Evolutionary conservation across 2,888 invertebrate genomes (phyloP).

Genomic region (Agrotis clavis): DNA sequence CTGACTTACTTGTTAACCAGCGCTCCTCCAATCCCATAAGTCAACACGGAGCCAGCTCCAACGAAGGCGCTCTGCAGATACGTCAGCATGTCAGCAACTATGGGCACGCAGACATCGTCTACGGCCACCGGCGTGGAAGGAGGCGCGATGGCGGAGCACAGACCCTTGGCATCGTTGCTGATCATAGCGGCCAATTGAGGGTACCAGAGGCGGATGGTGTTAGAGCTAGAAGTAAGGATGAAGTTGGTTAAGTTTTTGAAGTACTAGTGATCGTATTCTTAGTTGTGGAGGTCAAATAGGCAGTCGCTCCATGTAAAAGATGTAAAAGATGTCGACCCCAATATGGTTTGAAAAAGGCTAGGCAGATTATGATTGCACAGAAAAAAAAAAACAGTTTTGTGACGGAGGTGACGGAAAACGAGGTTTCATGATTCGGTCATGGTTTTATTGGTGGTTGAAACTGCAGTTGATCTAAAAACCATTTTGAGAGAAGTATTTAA

Average conservation of each 20-base stretch:
- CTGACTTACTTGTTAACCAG: constrained; percentile 80
- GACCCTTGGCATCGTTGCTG: constrained; percentile 74
- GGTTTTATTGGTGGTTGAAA: no score
- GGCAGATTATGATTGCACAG: no score
- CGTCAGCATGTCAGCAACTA: constrained; percentile 91
- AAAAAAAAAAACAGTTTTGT: no score
- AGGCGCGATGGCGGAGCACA: constrained; percentile 84
- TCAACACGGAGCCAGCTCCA: constrained; percentile 91
- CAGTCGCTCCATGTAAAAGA: no score
- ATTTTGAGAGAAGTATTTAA: not conserved
- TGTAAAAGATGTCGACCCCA: no score
- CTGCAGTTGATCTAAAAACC: not conserved
- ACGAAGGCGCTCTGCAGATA: constrained; percentile 94
- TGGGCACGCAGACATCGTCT: constrained; percentile 75
- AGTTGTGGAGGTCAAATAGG: no score
- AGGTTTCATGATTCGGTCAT: no score
- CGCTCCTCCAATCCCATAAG: constrained; percentile 91
- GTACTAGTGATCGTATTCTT: no score
- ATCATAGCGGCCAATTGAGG: constrained; percentile 96
- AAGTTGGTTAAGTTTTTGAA: not conserved
- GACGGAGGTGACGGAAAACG: no score
- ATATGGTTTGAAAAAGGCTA: no score
- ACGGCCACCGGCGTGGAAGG: constrained; percentile 58
- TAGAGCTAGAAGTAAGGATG: constrained; percentile 89
- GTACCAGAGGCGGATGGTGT: constrained; percentile 96